phyloP scores from a whole-genome alignment of 2,797 vertebrate genomes.

The Salmo trutta region DNA sequence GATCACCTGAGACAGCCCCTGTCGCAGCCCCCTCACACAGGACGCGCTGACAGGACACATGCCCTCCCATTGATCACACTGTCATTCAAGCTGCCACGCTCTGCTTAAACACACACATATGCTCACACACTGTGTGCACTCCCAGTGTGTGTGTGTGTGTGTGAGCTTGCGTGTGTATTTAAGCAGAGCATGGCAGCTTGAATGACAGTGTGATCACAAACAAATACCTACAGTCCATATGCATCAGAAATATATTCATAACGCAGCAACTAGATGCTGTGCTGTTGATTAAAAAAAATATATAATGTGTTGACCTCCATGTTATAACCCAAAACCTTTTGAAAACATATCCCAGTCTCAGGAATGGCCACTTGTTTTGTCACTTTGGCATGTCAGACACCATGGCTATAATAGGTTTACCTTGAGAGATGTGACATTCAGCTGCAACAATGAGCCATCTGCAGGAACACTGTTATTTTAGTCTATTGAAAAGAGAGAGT shows the following conservation, averaged over 20 bases:
- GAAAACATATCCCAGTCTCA: conserved; percentile 5
- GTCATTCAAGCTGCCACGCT: conserved; percentile 52
- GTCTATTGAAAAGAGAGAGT: conserved; percentile 58
- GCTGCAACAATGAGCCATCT: conserved; percentile 62
- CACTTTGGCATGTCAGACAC: conserved; percentile 54
- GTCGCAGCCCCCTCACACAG: conserved; percentile 40
- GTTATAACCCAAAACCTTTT: neutral
- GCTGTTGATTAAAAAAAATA: no score
- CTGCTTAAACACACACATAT: conserved; percentile 16
- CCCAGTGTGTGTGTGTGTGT: conserved; percentile 8
- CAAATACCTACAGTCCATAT: conserved; percentile 6
- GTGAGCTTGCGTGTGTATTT: conserved; percentile 24
- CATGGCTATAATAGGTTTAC: conserved; percentile 50
- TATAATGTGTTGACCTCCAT: conserved; percentile 16
- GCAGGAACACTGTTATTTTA: conserved; percentile 61
- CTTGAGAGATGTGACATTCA: conserved; percentile 61
- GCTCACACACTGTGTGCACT: conserved; percentile 16
- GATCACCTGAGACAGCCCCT: conserved; percentile 69
- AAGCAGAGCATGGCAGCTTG: conserved; percentile 17
- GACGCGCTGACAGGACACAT: conserved; percentile 71
- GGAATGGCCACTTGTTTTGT: conserved; percentile 48
- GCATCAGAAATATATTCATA: neutral
- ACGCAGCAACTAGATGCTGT: neutral
- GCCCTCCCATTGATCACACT: conserved; percentile 67
- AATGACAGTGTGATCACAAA: conserved; percentile 65